Evolutionary conservation across 1,140 invertebrate species (phyloP).

Genomic region (Aphis gossypii): DNA sequence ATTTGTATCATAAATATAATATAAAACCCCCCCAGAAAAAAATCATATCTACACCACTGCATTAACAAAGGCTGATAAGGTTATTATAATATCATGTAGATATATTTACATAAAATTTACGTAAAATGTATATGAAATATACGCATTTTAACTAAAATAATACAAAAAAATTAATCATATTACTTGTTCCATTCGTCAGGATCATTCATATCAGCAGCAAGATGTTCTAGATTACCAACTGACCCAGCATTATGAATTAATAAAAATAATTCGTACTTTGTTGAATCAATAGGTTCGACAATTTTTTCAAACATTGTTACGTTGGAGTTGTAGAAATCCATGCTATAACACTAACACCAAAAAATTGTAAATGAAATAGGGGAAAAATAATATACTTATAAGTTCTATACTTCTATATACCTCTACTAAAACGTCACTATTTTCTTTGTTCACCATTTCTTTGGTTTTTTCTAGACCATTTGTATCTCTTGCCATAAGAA

Average conservation of each 20-base stretch:
- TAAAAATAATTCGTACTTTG: slow-evolving; percentile 73
- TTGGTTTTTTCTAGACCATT: slow-evolving; percentile 73
- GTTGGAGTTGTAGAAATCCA: slow-evolving; percentile 65
- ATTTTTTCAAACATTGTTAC: slow-evolving; percentile 62
- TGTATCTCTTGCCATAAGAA: slow-evolving; percentile 79
- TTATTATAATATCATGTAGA: too few relatives aligned
- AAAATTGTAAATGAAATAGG: not conserved
- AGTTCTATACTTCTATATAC: not conserved
- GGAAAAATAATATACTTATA: not conserved
- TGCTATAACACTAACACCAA: slow-evolving; percentile 58
- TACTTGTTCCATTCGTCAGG: slow-evolving; percentile 68
- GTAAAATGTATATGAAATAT: too few relatives aligned
- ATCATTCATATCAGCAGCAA: slow-evolving; percentile 70
- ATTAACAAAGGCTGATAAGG: too few relatives aligned
- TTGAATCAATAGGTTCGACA: slow-evolving; percentile 60
- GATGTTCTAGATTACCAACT: slow-evolving; percentile 76
- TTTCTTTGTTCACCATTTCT: slow-evolving; percentile 59
- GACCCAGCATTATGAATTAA: slow-evolving; percentile 92
- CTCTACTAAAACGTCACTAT: slow-evolving; percentile 41
- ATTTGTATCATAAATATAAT: too few relatives aligned
- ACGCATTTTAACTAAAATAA: not conserved
- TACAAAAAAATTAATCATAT: slow-evolving; percentile 67
- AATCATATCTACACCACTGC: too few relatives aligned
- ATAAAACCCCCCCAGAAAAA: too few relatives aligned
- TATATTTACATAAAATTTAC: too few relatives aligned